phyloP scores from a whole-genome alignment of 1,140 invertebrate genomes.

The Tenebrio molitor region DNA sequence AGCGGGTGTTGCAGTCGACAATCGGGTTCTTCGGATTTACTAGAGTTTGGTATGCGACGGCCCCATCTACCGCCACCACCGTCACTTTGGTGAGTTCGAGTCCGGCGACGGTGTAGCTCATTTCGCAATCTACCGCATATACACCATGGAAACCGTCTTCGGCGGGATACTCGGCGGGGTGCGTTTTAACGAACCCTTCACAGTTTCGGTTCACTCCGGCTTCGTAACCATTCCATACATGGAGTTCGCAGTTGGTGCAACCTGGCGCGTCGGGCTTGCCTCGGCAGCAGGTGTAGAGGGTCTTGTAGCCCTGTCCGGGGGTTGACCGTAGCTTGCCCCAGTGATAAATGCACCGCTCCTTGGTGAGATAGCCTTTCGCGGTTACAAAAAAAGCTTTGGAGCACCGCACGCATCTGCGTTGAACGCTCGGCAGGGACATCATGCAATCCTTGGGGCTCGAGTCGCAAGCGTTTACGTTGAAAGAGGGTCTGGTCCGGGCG shows the following conservation, averaged over 20 bases:
- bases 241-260: conserved; percentile 74
- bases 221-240: conserved; percentile 81
- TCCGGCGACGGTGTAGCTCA: conserved; percentile 89
- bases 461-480: conserved; percentile 76
- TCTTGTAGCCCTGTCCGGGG: conserved; percentile 34
- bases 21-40: conserved; percentile 85
- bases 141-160: conserved; percentile 69
- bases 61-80: conserved; percentile 79
- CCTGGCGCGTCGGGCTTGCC: conserved; percentile 67
- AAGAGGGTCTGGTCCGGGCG: conserved; percentile 54
- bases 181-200: conserved; percentile 74
- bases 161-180: conserved; percentile 63
- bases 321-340: conserved; percentile 82
- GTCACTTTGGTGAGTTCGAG: conserved; percentile 88
- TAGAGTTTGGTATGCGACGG: conserved; percentile 82
- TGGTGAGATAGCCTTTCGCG: conserved; percentile 76
- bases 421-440: conserved; percentile 56
- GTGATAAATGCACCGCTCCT: conserved; percentile 84
- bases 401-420: conserved; percentile 82
- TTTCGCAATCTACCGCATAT: conserved; percentile 93
- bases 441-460: conserved; percentile 70
- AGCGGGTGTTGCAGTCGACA: conserved; percentile 90
- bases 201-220: conserved; percentile 80
- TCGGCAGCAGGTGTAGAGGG: conserved; percentile 70
- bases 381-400: conserved; percentile 74